These are phyloP conservation scores for Pteronotus mesoamericanus DNA, from an alignment of 2,797 vertebrate genomes.

Conservation along the genomic window DNA sequence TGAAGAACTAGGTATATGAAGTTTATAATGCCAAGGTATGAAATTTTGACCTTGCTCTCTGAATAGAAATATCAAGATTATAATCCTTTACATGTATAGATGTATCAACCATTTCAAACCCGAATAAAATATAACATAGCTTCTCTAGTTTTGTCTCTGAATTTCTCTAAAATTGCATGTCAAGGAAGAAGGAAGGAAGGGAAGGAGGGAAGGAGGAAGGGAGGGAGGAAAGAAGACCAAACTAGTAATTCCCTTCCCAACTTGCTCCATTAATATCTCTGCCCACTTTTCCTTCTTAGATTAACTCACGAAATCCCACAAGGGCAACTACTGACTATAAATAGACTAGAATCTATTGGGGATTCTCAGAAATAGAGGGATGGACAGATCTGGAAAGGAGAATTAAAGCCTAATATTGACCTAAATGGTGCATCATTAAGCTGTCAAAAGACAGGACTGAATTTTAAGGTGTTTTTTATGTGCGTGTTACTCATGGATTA, in stretches of 20 bases:
- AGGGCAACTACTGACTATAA: not conserved
- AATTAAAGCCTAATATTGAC: not conserved
- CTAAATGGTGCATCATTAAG: not conserved
- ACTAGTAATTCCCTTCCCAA: not conserved
- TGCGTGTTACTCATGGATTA: not conserved
- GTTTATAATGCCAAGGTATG: not conserved
- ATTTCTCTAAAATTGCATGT: not conserved
- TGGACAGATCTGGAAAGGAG: not conserved
- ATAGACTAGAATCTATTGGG: not conserved
- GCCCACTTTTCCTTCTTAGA: not conserved
- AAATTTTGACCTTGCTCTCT: not conserved
- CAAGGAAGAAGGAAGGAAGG: not conserved
- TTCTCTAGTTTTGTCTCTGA: not conserved
- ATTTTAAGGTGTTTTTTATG: not conserved
- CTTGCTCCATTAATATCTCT: not conserved
- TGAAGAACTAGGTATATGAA: not conserved
- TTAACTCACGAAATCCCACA: not conserved
- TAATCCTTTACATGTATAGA: not conserved
- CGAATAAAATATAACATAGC: not conserved
- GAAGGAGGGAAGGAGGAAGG: rapidly evolving
- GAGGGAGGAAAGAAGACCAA: not conserved
- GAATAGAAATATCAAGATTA: not conserved
- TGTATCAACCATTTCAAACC: not conserved
- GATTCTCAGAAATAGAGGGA: not conserved
- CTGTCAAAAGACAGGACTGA: not conserved